phyloP scores from a whole-genome alignment of 2,113 vertebrate species.

The Probosciger aterrimus region DNA sequence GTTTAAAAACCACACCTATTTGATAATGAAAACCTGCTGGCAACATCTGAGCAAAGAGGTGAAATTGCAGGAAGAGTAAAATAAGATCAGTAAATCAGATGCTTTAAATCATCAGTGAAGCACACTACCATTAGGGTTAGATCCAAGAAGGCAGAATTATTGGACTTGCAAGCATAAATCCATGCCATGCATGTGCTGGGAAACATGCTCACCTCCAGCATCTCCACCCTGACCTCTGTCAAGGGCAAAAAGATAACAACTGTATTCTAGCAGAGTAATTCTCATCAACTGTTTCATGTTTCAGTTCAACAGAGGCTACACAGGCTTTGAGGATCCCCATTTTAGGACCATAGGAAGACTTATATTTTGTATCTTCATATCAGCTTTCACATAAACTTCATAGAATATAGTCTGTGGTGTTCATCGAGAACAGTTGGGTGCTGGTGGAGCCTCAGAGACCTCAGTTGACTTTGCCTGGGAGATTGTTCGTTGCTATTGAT shows the following conservation, averaged over 20 bases:
- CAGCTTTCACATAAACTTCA: not conserved
- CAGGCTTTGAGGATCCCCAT: not conserved
- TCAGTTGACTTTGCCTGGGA: not conserved
- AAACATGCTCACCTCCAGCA: not conserved
- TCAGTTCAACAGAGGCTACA: not conserved
- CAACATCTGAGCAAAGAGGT: conserved; percentile 44
- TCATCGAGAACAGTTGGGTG: not conserved
- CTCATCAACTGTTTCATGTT: not conserved
- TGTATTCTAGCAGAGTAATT: not conserved
- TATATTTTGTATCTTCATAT: not conserved
- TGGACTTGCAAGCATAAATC: conserved; percentile 24
- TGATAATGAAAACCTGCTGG: conserved; percentile 63
- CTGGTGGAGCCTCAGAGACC: not conserved
- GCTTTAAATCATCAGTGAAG: conserved; percentile 26
- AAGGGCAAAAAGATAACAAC: not conserved
- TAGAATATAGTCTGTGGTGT: not conserved
- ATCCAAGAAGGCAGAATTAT: conserved; percentile 14
- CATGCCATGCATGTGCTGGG: not conserved
- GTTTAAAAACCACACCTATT: conserved; percentile 47
- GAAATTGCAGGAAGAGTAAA: conserved; percentile 60
- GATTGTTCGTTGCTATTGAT: not conserved
- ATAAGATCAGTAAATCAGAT: conserved; percentile 58
- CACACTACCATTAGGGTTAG: conserved; percentile 42
- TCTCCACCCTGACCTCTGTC: not conserved
- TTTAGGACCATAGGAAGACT: not conserved